These are phyloP conservation scores for Ranitomeya imitator DNA, from an alignment of 2,113 vertebrate species.

Conservation along the genomic window DNA sequence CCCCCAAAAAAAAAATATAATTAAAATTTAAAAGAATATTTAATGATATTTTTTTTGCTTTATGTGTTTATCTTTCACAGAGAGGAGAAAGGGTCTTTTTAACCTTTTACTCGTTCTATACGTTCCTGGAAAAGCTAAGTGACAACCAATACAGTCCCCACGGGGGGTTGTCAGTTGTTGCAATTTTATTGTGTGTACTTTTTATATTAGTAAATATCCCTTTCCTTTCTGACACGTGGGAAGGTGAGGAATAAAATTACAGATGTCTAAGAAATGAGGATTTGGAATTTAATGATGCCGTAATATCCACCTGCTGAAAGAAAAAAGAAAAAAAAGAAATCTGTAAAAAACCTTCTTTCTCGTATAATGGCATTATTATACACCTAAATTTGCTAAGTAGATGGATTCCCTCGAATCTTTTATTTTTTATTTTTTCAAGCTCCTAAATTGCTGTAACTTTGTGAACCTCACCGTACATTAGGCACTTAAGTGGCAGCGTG, in stretches of 20 bases:
- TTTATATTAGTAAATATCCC: neutral
- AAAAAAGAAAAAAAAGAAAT: neutral
- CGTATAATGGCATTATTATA: constrained; percentile 35
- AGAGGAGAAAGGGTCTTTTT: too few relatives aligned
- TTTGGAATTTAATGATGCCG: neutral
- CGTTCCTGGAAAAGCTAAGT: neutral
- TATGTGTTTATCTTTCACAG: too few relatives aligned
- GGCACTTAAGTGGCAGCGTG: constrained; percentile 53
- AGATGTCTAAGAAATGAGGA: neutral
- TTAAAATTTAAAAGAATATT: too few relatives aligned
- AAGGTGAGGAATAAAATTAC: neutral
- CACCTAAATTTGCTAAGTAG: constrained; percentile 39
- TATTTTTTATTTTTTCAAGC: neutral
- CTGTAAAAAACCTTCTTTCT: constrained; percentile 4
- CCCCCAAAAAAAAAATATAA: too few relatives aligned
- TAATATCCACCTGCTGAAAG: neutral
- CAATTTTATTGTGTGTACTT: neutral
- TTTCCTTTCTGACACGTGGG: neutral
- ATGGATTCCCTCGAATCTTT: neutral
- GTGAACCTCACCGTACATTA: constrained; percentile 49
- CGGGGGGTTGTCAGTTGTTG: too few relatives aligned
- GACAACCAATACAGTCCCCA: too few relatives aligned
- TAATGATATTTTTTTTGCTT: too few relatives aligned
- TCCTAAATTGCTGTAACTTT: constrained; percentile 54
- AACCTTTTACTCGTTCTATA: neutral